A percentile compares a stretch with the other conserved stretches of the same genome.
Evolutionary conservation across 2,888 invertebrate genomes (phyloP).

Genomic region (Asteroscopus sphinx): DNA sequence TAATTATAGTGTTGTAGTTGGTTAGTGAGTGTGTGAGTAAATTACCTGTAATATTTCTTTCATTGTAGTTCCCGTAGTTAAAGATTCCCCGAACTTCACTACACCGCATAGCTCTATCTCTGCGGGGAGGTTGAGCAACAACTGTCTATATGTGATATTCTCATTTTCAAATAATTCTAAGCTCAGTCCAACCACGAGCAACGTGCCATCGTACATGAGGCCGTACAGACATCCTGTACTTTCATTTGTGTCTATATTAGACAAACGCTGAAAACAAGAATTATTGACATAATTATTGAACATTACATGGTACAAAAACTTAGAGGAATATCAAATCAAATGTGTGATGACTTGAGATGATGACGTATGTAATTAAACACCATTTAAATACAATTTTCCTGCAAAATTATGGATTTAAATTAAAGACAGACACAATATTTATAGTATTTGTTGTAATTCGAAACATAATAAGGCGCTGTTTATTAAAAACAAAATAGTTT

Average conservation of each 20-base stretch:
- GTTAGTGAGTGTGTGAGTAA: no score
- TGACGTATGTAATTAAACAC: conserved; percentile 73
- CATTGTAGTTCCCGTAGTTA: conserved; percentile 90
- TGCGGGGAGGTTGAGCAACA: conserved; percentile 92
- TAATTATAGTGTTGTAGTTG: no score
- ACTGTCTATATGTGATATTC: conserved; percentile 84
- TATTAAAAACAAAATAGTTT: conserved; percentile 72
- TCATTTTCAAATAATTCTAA: conserved; percentile 91
- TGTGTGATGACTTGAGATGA: conserved; percentile 43
- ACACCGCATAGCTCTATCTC: conserved; percentile 94
- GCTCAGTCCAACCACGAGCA: conserved; percentile 92
- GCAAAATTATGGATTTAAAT: conserved; percentile 5
- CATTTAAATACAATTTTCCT: conserved; percentile 8
- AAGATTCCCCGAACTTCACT: conserved; percentile 91
- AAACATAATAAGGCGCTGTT: conserved; percentile 14
- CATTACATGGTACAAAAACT: conserved; percentile 3
- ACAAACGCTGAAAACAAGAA: conserved; percentile 90
- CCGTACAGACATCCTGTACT: conserved; percentile 93
- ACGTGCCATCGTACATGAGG: conserved; percentile 92
- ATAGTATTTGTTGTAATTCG: neutral
- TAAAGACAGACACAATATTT: neutral
- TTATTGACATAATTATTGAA: conserved; percentile 10
- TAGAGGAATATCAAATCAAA: conserved; percentile 9
- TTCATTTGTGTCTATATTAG: conserved; percentile 89
- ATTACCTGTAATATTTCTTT: conserved; percentile 90